A percentile compares a stretch with the other conserved stretches of the same genome.
Evolutionary conservation across 2,888 invertebrate genomes (phyloP).

Genomic region (Hanleya hanleyi): DNA sequence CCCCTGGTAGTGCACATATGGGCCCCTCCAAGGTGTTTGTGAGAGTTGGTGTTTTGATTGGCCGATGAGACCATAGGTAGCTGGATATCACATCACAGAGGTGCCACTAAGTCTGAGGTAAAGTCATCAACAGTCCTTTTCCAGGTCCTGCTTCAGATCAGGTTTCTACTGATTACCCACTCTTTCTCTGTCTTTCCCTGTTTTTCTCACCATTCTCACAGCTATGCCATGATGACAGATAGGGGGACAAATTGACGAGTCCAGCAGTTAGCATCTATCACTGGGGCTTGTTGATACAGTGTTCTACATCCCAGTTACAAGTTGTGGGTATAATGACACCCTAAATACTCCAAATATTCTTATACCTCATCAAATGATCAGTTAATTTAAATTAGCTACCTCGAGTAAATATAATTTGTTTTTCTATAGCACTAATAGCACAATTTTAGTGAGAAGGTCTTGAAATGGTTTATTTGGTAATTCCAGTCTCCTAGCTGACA

Average conservation of each 20-base stretch:
- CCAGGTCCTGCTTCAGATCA: slow-evolving; percentile 2
- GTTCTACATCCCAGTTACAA: no score
- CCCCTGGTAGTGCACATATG: not conserved
- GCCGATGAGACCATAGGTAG: not conserved
- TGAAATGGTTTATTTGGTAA: no score
- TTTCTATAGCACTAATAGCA: no score
- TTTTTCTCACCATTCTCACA: not conserved
- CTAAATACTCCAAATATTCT: no score
- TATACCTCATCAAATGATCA: no score
- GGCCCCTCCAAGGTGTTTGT: not conserved
- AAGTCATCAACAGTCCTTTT: not conserved
- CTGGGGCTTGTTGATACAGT: no score
- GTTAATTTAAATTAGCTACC: no score
- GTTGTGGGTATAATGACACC: no score
- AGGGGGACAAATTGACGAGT: not conserved
- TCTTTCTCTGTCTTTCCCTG: not conserved
- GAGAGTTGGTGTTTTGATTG: not conserved
- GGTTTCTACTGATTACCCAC: not conserved
- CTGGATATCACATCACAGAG: slow-evolving; percentile 1
- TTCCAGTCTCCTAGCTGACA: no score
- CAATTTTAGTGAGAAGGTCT: no score
- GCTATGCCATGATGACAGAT: not conserved
- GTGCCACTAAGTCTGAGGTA: slow-evolving; percentile 5
- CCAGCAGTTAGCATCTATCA: not conserved
- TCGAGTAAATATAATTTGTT: no score